Evolutionary conservation across 2,797 vertebrate genomes (phyloP), one percentile per base, ranked within the genome.

Genomic region (Miichthys miiuy): DNA sequence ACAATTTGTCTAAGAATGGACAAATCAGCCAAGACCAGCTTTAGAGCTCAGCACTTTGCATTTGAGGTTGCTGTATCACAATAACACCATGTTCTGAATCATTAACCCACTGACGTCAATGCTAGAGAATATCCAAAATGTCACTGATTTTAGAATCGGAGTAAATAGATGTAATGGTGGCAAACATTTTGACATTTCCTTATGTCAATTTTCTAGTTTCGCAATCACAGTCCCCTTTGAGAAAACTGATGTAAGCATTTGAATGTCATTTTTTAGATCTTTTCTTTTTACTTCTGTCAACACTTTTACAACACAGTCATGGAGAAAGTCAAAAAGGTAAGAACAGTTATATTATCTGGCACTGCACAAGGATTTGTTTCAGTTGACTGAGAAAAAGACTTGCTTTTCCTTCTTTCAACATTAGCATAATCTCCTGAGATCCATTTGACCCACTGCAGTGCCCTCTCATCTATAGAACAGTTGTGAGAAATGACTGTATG

Each of bases 341-440:
- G 72, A 82, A 77, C 76, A 79, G 82, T 91, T 90, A 81, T 84
- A 84, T 88, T 89, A 91, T 84, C 63, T 78, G 60, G 63, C 75
- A 81, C 83, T n/a, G 44, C 79, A 72, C 65, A 66, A 73, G 87
- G 85, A 93, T 93, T 92, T 90, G 90, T 91, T 83, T 86, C 90
- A 88, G 77, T 58, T 91, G 91, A 91, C 80, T 89, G 84, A 87
- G 77, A 74, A 88, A 77, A 80, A 91, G 88, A 84, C 83, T 90
- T 52, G n/a, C 79, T 82, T 81, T 88, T 91, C 81, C 67, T 70
- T 89, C 64, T 86, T 82, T 80, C 75, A 78, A 62, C 66, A 92
- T 92, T 93, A 92, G 79, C 88, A 92, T 92, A 92, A 93, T 89
- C 88, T 92, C 72, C 79, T 57, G 85, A 85, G 85, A 93, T 90